Base-by-base conservation (phyloP, 2,113 vertebrate genomes). In the Egretta garzetta region DNA sequence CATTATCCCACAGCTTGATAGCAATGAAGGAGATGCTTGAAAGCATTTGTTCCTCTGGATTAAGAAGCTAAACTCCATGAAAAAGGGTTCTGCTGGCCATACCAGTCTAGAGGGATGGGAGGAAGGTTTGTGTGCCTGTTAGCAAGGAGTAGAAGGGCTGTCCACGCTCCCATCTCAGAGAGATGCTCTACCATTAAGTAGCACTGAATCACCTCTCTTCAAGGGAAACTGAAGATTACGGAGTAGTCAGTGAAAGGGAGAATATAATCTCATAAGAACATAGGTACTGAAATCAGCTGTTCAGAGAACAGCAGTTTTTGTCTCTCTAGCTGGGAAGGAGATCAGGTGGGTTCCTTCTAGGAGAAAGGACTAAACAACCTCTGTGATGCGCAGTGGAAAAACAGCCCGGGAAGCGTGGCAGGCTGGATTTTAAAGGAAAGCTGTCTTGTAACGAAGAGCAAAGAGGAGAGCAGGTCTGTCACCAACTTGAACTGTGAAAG, bases 91-190 rank as follows among this genome's bases (percentile, higher is more conserved):
- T 75, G 66, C 84, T 89, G 92, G 90, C 93, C 39, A 52, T 60
- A 75, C 68, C 33, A 90, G 59, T 70, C 67, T 64, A 83, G 63
- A 94, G 86, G 56, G 30, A 80, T 52, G 39, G 80, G 60, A 93
- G 90, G 88, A 96, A 96, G 62, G 50, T 80, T 88, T 80, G 22
- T 74, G 64, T 90, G 89, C 79, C 84, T 85, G 32, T 86, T 70
- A 91, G 60, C 85, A 96, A 95, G 77, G 91, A 96, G 80, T 39
- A 96, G 77, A 91, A 97, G 71, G 89, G 62, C 87, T 93, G 77
- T 79, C 70, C 76, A 64, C 33, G 14, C 23, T 86, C 39, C 35
- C 15, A n/a, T 58, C n/a, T 91, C 22, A 35, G 77, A 76, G 39
- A 88, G 49, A 75, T 43, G 50, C 35, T 93, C 41, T 73, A 32